phyloP scores from a whole-genome alignment of 2,113 vertebrate species.

The Nesoenas mayeri region DNA sequence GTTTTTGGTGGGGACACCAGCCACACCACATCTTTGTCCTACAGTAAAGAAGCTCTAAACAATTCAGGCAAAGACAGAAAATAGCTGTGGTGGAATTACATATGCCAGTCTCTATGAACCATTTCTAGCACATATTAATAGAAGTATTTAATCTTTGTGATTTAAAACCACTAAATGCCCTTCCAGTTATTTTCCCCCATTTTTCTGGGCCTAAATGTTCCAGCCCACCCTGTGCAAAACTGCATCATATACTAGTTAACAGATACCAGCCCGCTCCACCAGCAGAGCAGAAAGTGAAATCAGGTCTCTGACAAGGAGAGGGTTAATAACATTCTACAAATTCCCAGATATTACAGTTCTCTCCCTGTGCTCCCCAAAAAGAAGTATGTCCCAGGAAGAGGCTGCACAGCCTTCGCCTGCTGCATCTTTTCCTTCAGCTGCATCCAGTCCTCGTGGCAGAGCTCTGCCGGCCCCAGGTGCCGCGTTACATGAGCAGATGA shows the following conservation, averaged over 20 bases:
- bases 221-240: neutral
- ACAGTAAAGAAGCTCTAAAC: neutral
- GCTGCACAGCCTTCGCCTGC: neutral
- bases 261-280: rapidly evolving
- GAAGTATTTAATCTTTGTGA: neutral
- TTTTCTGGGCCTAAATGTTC: neutral
- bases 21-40: neutral
- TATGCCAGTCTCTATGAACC: neutral
- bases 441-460: slow-evolving; percentile 54
- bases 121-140: neutral
- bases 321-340: neutral
- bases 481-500: slow-evolving; percentile 74
- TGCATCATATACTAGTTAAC: rapidly evolving
- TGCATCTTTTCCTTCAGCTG: slow-evolving; percentile 7
- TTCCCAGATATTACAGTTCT: neutral
- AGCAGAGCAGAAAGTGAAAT: neutral
- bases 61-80: neutral
- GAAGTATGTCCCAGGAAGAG: neutral
- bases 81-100: neutral
- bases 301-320: neutral
- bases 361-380: neutral
- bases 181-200: neutral
- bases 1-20: slow-evolving; percentile 17
- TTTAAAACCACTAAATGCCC: neutral
- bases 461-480: slow-evolving; percentile 75